phyloP scores from a whole-genome alignment of 2,113 vertebrate species.

The Saccopteryx bilineata region DNA sequence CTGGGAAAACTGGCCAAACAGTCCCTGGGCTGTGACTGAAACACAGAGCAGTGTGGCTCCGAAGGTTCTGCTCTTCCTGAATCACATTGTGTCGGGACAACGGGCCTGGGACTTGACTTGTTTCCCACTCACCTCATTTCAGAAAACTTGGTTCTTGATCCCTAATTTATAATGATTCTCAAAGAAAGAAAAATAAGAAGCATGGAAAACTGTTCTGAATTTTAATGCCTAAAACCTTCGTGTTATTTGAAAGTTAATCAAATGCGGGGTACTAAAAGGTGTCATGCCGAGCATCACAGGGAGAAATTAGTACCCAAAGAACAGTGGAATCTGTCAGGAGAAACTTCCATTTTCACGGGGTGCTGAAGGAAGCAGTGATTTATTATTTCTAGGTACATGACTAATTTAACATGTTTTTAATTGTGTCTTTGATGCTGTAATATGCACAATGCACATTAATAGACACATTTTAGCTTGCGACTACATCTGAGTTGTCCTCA shows the following conservation, averaged over 20 bases:
- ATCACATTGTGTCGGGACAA: neutral
- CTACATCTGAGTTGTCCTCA: neutral
- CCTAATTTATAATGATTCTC: neutral
- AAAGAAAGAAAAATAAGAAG: neutral
- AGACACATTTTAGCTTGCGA: neutral
- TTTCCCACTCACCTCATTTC: neutral
- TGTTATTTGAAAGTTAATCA: constrained; percentile 53
- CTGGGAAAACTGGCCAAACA: neutral
- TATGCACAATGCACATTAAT: neutral
- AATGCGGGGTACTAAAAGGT: neutral
- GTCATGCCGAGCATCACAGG: neutral
- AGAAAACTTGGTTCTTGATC: neutral
- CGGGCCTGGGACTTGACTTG: neutral
- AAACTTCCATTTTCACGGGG: neutral
- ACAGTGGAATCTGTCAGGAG: neutral
- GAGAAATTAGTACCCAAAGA: neutral
- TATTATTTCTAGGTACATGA: constrained; percentile 31
- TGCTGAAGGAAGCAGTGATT: constrained; percentile 1
- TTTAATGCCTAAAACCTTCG: neutral
- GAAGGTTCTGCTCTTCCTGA: neutral
- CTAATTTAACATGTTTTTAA: neutral
- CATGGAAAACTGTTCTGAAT: neutral
- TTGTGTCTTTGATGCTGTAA: neutral
- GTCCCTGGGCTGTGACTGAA: neutral
- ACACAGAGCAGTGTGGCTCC: neutral